These are phyloP conservation scores for Barypeithes pellucidus DNA, from an alignment of 2,888 invertebrate species.

Conservation along the genomic window DNA sequence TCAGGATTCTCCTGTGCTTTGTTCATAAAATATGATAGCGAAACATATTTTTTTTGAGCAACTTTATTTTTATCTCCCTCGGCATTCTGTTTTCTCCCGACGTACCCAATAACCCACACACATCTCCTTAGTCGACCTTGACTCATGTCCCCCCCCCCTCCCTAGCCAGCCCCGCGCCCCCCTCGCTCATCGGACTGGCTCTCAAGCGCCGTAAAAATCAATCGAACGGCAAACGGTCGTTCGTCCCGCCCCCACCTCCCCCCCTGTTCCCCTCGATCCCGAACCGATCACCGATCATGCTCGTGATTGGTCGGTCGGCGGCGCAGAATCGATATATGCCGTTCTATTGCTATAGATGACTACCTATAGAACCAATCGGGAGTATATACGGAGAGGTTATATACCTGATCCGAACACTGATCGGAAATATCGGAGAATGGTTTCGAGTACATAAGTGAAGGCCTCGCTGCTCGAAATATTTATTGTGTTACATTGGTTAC, in stretches of 20 bases:
- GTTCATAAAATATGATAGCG: too few relatives aligned
- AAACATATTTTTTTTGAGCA: not conserved
- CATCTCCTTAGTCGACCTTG: slow-evolving; percentile 39
- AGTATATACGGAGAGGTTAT: slow-evolving; percentile 51
- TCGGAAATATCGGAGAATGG: slow-evolving; percentile 50
- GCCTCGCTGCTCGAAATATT: slow-evolving; percentile 20
- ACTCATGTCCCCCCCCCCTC: slow-evolving; percentile 32
- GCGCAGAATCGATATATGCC: slow-evolving; percentile 76
- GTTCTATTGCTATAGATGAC: slow-evolving; percentile 71
- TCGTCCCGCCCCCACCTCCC: slow-evolving; percentile 41
- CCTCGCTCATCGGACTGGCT: slow-evolving; percentile 27
- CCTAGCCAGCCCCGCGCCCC: slow-evolving; percentile 37
- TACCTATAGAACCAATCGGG: slow-evolving; percentile 71
- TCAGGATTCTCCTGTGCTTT: too few relatives aligned
- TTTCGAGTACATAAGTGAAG: slow-evolving; percentile 37
- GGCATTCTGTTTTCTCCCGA: too few relatives aligned
- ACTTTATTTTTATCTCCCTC: too few relatives aligned
- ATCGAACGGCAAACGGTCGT: slow-evolving; percentile 53
- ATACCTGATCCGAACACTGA: slow-evolving; percentile 52
- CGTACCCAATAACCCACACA: slow-evolving; percentile 17
- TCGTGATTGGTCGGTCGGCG: slow-evolving; percentile 73
- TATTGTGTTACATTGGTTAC: slow-evolving; percentile 9
- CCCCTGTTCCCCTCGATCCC: slow-evolving; percentile 43
- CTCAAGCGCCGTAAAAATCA: slow-evolving; percentile 49
- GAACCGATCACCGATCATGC: slow-evolving; percentile 52